These are phyloP conservation scores for Psettodes erumei DNA, from an alignment of 2,113 vertebrate genomes.

Conservation along the genomic window DNA sequence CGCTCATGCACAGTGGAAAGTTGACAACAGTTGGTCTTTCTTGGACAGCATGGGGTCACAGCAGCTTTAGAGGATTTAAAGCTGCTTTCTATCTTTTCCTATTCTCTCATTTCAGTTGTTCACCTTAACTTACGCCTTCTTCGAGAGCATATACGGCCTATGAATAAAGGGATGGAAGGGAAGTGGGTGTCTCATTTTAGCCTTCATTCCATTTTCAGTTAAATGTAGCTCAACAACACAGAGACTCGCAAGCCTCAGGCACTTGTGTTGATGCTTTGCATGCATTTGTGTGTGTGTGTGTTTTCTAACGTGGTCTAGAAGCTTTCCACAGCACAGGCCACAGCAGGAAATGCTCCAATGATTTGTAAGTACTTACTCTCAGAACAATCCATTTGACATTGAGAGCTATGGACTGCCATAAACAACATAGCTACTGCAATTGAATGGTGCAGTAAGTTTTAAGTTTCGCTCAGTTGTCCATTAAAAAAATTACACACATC, in stretches of 20 bases:
- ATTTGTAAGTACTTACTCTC: slow-evolving; percentile 5
- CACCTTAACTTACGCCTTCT: not conserved
- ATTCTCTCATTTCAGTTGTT: not conserved
- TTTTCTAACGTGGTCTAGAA: slow-evolving; percentile 26
- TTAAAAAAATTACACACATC: not conserved
- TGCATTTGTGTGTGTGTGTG: not conserved
- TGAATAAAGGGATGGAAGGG: not conserved
- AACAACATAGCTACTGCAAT: slow-evolving; percentile 3
- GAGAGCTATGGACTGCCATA: not conserved
- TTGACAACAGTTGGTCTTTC: slow-evolving; percentile 57
- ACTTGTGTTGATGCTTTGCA: not conserved
- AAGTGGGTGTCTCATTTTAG: not conserved
- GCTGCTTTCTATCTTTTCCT: not conserved
- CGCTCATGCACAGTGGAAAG: slow-evolving; percentile 34
- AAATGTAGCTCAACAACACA: not conserved
- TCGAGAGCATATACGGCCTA: not conserved
- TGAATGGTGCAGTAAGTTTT: not conserved
- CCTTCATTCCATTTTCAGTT: slow-evolving; percentile 8
- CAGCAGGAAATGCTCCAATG: slow-evolving; percentile 24
- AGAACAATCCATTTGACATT: slow-evolving; percentile 50
- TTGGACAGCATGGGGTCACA: slow-evolving; percentile 47
- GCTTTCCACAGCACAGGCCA: slow-evolving; percentile 41
- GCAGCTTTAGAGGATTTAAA: slow-evolving; percentile 59
- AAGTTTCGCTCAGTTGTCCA: not conserved
- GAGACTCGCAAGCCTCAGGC: not conserved